Evolutionary conservation across 2,113 vertebrate species (phyloP).

Genomic region (Phocoena phocoena): DNA sequence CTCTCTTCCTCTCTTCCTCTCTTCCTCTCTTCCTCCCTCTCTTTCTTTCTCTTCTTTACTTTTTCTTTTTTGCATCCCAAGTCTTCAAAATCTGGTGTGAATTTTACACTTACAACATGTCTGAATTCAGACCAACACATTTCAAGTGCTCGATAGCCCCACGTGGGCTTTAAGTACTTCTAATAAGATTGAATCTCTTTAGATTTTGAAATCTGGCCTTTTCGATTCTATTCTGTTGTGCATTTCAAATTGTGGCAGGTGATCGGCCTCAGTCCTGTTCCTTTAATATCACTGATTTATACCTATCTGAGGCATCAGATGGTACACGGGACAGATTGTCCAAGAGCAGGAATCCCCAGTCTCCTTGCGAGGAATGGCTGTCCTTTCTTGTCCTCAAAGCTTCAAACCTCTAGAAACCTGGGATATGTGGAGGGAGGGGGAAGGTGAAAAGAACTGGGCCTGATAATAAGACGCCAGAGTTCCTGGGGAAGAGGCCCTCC

Average conservation of each 20-base stretch:
- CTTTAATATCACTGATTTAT: constrained; percentile 22
- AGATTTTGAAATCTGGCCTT: constrained; percentile 23
- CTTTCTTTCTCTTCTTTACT: background rate
- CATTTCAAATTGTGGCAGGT: constrained; percentile 2
- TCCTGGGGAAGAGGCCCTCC: background rate
- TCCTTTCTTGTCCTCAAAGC: constrained; percentile 36
- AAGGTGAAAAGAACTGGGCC: background rate
- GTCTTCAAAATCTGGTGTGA: background rate
- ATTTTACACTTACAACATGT: background rate
- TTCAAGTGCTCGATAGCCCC: background rate
- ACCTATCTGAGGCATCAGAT: background rate
- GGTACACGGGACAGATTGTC: background rate
- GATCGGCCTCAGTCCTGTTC: background rate
- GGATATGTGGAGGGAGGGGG: background rate
- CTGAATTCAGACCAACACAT: background rate
- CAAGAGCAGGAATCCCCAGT: background rate
- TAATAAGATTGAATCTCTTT: background rate
- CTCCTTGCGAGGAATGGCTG: background rate
- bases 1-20: background rate
- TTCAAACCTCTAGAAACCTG: constrained; percentile 2
- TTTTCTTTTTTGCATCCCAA: background rate
- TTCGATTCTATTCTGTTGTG: background rate
- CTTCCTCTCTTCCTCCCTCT: too few species aligned
- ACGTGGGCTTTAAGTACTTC: background rate
- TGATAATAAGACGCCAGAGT: background rate